Conservation (phyloP, 2,888 invertebrate genomes). For the Drosophila flavopinicola region DNA sequence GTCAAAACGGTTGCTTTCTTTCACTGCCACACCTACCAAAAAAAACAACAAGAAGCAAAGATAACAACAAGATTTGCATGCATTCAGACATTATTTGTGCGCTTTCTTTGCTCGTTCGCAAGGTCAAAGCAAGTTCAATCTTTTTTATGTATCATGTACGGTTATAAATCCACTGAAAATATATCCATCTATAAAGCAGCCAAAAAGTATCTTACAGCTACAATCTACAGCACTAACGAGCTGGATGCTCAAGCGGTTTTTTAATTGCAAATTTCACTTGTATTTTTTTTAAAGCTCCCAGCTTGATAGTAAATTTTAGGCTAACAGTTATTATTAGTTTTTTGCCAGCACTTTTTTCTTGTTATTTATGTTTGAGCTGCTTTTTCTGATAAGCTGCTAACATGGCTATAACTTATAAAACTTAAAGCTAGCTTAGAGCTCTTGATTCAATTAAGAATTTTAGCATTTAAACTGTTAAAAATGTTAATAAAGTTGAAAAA, state of each 20-base stretch:
- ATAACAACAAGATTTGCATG: conserved; percentile 36
- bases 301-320: conserved; percentile 8
- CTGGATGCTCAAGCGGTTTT: conserved; percentile 10
- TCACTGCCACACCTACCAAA: conserved; percentile 57
- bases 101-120: conserved; percentile 37
- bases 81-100: conserved; percentile 22
- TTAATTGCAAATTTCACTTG: conserved; percentile 43
- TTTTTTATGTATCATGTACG: too few species aligned
- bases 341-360: conserved; percentile 9
- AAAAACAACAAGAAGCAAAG: conserved; percentile 9
- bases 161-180: too few species aligned
- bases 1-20: conserved; percentile 77
- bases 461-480: too few species aligned
- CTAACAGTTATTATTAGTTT: conserved; percentile 19
- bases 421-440: too few species aligned
- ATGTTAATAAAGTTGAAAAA: too few species aligned
- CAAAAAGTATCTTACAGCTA: conserved; percentile 1
- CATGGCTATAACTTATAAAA: too few species aligned
- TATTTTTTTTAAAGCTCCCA: conserved; percentile 2
- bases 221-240: conserved; percentile 11
- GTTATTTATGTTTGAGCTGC: conserved; percentile 1
- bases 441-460: too few species aligned
- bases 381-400: conserved; percentile 6
- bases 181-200: conserved; percentile 7
- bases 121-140: conserved; percentile 41